Conservation (phyloP, 2,113 vertebrate genomes). For the Saguinus midas region DNA sequence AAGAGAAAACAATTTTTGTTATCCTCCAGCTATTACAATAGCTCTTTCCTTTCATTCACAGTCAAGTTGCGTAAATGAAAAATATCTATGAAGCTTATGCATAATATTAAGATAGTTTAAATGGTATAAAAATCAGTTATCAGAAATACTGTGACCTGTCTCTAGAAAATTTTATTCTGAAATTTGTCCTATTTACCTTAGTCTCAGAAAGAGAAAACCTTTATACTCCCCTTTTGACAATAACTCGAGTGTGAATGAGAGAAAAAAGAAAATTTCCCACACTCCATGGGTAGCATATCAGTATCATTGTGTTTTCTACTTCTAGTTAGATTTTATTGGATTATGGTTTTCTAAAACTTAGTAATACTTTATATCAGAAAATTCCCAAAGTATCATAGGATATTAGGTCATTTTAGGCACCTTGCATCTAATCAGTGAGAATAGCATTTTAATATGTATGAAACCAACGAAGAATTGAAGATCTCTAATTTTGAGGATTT, state of each 20-base stretch:
- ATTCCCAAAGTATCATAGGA: not conserved
- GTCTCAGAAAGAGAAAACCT: not conserved
- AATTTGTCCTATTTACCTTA: not conserved
- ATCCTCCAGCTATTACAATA: not conserved
- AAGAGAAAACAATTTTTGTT: not conserved
- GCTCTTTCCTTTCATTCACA: not conserved
- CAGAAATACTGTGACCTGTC: not conserved
- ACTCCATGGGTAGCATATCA: not conserved
- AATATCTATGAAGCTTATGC: not conserved
- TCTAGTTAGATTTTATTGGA: not conserved
- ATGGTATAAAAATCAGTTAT: not conserved
- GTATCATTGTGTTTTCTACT: not conserved
- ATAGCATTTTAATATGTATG: not conserved
- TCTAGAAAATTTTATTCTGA: not conserved
- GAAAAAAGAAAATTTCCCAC: not conserved
- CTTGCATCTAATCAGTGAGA: not conserved
- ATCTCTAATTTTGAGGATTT: not conserved
- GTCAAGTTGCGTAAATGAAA: constrained; percentile 19
- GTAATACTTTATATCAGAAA: not conserved
- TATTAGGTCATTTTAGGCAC: not conserved
- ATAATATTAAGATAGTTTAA: not conserved
- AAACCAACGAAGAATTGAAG: not conserved
- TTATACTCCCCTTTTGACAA: not conserved
- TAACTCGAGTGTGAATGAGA: not conserved
- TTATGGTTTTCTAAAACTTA: not conserved